Evolutionary conservation across 2,797 vertebrate species (phyloP).

Genomic region (Gymnoscopelus braueri): DNA sequence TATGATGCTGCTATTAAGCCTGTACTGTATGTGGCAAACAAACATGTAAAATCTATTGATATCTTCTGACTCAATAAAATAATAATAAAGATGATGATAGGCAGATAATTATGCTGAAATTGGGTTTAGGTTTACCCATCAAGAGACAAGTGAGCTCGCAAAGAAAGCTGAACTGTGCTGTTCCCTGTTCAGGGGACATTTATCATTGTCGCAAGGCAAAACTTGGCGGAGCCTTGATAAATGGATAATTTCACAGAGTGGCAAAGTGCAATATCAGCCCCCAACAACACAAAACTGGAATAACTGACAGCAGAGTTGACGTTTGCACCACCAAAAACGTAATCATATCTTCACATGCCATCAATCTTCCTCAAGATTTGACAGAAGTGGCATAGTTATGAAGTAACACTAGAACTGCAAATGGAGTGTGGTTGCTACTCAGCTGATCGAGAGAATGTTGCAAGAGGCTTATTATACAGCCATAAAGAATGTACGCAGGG

Average conservation of each 20-base stretch:
- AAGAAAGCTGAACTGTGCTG: not conserved
- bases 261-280: constrained; percentile 24
- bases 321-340: not conserved
- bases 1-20: too few species aligned
- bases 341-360: not conserved
- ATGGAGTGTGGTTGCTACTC: not conserved
- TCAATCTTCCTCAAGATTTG: not conserved
- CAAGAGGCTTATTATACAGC: not conserved
- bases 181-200: constrained; percentile 26
- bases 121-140: constrained; percentile 1
- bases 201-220: constrained; percentile 23
- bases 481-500: not conserved
- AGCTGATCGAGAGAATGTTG: not conserved
- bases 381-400: not conserved
- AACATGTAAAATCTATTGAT: too few species aligned
- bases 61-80: too few species aligned
- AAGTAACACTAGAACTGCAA: not conserved
- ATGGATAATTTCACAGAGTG: constrained; percentile 14
- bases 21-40: too few species aligned
- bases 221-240: constrained; percentile 6
- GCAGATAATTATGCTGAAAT: not conserved
- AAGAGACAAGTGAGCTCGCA: constrained; percentile 9
- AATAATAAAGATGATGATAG: too few species aligned
- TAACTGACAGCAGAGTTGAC: constrained; percentile 1
- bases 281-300: not conserved